Evolutionary conservation across 2,113 vertebrate species (phyloP), one percentile per base, ranked within the genome.

Genomic region (Spheniscus mendiculus): DNA sequence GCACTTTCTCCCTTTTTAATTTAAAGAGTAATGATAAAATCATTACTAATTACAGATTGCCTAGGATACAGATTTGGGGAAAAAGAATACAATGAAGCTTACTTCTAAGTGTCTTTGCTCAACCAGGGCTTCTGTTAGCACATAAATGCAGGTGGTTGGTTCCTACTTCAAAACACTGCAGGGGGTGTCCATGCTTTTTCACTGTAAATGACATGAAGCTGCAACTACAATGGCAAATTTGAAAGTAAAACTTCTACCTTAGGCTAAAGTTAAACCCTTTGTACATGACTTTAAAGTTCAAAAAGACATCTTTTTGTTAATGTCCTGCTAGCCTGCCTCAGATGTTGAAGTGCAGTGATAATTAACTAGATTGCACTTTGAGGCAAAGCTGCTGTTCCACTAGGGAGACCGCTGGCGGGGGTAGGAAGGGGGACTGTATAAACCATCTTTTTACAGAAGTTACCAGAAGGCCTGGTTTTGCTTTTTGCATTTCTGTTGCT

Each of bases 401-500:
- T 55, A 1, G 49, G 86, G 73, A 45, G 66, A 45, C 45, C 0
- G 1, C 34, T 81, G 78, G 49, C 1, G 16, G 89, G 38, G 1
- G 4, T 67, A 72, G 70, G 91, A 47, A n/a, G 17, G 79, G 63
- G 62, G 42, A 32, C 79, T 70, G 26, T 14, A 21, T 21, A 50
- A 96, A 82, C 83, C 45, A 10, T 30, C 53, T 82, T 38, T 62
- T 67, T 42, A 49, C 53, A 88, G 65, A 93, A 93, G 78, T 83
- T 98, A 97, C 91, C 52, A 87, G 96, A 97, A 98, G 96, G 91
- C 97, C 96, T 97, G 94, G 97, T 97, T 90, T 97, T 95, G 86
- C 94, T 96, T 89, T 96, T 97, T 96, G 91, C 84, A 19, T 97
- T 97, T 98, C 96, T 97, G 25, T 97, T 86, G 26, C 97, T 90